A percentile compares a stretch with the other conserved stretches of the same genome.
These are phyloP conservation scores for Spilarctia lutea DNA, from an alignment of 2,888 invertebrate species.

Conservation along the genomic window DNA sequence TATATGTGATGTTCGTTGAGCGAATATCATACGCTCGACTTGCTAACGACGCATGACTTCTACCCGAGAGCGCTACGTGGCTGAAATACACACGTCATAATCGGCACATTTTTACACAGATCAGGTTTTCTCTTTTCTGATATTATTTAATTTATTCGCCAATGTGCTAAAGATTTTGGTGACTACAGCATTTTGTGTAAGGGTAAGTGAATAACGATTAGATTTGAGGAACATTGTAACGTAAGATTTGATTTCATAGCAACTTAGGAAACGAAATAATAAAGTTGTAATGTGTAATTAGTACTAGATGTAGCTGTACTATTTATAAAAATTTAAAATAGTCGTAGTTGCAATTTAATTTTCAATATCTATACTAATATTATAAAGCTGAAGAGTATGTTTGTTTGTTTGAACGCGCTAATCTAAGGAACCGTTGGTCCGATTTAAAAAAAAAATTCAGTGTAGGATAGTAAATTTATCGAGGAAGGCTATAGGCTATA, in stretches of 20 bases:
- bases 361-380: too few species aligned
- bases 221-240: neutral
- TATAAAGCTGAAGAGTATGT: too few species aligned
- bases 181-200: neutral
- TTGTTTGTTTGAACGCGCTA: too few species aligned
- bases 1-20: slow-evolving; percentile 1
- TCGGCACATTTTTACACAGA: slow-evolving; percentile 30
- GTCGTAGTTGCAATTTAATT: too few species aligned
- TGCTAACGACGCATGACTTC: neutral
- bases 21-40: slow-evolving; percentile 7
- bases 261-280: neutral
- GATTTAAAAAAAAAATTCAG: too few species aligned
- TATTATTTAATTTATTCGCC: neutral
- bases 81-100: slow-evolving; percentile 30
- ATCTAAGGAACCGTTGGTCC: too few species aligned
- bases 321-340: too few species aligned
- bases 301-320: too few species aligned
- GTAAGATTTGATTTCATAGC: neutral
- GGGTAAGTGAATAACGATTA: neutral
- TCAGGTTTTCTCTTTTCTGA: slow-evolving; percentile 39
- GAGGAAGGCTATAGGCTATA: too few species aligned
- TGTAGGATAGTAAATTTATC: too few species aligned
- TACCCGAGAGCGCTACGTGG: slow-evolving; percentile 35
- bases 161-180: slow-evolving; percentile 4
- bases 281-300: too few species aligned